Conservation (phyloP, 2,113 vertebrate species). For the Embiotoca jacksoni region DNA sequence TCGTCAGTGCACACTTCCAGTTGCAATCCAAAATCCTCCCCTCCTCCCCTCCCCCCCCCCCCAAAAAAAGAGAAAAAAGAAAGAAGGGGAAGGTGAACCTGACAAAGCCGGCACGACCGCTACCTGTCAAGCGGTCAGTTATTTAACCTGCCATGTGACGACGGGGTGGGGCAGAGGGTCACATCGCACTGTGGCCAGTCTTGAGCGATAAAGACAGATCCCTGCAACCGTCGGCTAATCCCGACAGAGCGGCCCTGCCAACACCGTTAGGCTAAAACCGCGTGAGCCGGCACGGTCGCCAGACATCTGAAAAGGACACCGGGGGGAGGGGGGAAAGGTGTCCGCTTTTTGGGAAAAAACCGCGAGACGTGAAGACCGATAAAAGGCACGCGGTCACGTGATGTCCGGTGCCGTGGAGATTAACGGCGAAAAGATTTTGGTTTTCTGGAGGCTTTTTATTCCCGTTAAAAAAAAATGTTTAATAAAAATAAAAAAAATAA, state of each 20-base stretch:
- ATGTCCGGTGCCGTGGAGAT: background rate
- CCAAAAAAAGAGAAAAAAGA: no score
- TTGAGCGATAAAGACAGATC: conserved; percentile 65
- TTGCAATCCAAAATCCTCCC: background rate
- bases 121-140: conserved; percentile 49
- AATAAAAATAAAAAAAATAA: no score
- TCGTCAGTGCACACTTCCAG: background rate
- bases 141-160: conserved; percentile 67
- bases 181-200: conserved; percentile 55
- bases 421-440: background rate
- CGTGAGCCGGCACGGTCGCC: conserved; percentile 29
- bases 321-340: conserved; percentile 23
- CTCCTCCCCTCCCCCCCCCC: no score
- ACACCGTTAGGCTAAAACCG: conserved; percentile 71
- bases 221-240: conserved; percentile 68
- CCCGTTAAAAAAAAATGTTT: no score
- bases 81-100: background rate
- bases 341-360: conserved; percentile 5
- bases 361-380: background rate
- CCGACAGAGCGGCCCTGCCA: conserved; percentile 69
- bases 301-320: conserved; percentile 35
- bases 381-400: background rate
- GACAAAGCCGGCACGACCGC: conserved; percentile 3
- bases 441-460: background rate
- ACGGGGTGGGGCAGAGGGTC: conserved; percentile 40